phyloP scores from a whole-genome alignment of 2,113 vertebrate genomes.

The Dicrurus megarhynchus region DNA sequence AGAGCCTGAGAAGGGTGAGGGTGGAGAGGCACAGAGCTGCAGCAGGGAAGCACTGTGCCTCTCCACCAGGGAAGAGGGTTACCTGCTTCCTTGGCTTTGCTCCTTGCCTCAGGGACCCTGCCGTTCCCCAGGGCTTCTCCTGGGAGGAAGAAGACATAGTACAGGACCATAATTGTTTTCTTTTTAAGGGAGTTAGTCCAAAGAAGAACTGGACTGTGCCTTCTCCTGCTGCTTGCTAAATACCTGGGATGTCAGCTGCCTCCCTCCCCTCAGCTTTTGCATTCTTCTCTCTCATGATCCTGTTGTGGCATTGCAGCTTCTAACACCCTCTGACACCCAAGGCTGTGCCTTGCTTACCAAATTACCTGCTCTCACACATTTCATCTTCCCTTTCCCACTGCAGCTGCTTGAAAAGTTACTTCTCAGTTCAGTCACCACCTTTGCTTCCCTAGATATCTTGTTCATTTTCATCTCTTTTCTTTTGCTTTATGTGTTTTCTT shows the following conservation, averaged over 20 bases:
- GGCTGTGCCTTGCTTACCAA: not conserved
- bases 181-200: not conserved
- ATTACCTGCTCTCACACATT: not conserved
- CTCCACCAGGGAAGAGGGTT: not conserved
- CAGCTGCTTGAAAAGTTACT: not conserved
- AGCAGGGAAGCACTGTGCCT: too few species aligned
- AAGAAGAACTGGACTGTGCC: not conserved
- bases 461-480: not conserved
- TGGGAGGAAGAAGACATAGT: not conserved
- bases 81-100: not conserved
- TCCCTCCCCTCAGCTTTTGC: fast-evolving
- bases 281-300: not conserved
- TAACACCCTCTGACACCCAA: not conserved
- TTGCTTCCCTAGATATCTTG: not conserved
- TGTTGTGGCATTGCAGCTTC: not conserved
- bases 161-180: not conserved
- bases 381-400: not conserved
- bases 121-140: not conserved
- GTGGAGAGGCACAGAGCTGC: not conserved
- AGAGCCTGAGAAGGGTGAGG: not conserved
- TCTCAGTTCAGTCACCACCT: not conserved
- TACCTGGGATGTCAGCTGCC: not conserved
- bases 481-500: not conserved
- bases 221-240: not conserved
- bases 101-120: not conserved